Evolutionary conservation across 2,797 vertebrate genomes (phyloP), one percentile per base, ranked within the genome.

Genomic region (Parauchenoglanis punctatus): DNA sequence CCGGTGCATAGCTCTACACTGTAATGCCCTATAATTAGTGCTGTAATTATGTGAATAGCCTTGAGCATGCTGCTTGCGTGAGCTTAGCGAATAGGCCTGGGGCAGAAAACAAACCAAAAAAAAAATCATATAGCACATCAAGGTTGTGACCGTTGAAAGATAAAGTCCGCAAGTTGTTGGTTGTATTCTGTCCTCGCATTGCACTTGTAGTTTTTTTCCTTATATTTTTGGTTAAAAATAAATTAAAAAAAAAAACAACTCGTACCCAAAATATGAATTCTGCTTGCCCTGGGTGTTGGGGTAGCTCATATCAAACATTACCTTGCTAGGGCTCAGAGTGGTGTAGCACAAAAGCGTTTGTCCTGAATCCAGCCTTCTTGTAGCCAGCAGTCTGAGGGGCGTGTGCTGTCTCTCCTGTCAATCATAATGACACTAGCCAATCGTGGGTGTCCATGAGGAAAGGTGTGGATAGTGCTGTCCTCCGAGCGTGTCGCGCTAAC

Each of bases 1-100:
- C 18, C 23, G 46, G 67, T 25, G 35, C 73, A 49, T 61, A 46
- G 65, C 63, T 52, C 61, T 87, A 84, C 52, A 54, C 81, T 68
- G 81, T 67, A 84, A 67, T 84, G 81, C 81, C 54, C 73, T 87
- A 31, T 87, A 87, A 87, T 87, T 87, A 84, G 31, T 44, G 35
- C 61, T 63, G 75, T 87, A 80, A 80, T 80, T 89, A 84, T 85
- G 67, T 59, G 61, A 77, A 87, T 83, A 76, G 67, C 31, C 59
- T 46, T 11, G 23, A 49, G 28, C 68, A 59, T 72, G 20, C 44
- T 63, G 20, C 40, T 84, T 78, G 68, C 1, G 13, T 35, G 59
- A 61, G 28, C 76, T 81, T 15, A 76, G 59, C 28, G 23, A 84
- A 46, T 18, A 56, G 7, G 52, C 61, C 80, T 31, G 52, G 72